phyloP scores from a whole-genome alignment of 2,113 vertebrate genomes.

The Poeciliopsis occidentalis region DNA sequence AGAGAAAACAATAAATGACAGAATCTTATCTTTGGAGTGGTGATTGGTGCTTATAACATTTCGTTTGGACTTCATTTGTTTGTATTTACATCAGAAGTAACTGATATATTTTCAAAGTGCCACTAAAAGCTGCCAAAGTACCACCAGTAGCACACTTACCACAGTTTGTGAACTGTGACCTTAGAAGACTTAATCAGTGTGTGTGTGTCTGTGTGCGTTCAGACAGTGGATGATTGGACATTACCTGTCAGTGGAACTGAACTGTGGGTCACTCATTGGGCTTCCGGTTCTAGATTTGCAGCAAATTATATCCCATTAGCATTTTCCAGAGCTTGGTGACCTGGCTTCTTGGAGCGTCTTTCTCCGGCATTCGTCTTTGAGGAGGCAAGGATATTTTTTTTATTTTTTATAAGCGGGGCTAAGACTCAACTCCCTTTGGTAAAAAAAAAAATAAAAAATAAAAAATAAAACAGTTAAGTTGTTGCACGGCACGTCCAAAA shows the following conservation, averaged over 20 bases:
- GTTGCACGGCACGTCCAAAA: constrained; percentile 38
- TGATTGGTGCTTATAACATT: no score
- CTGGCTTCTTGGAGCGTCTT: constrained; percentile 58
- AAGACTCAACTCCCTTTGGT: constrained; percentile 28
- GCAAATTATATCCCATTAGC: constrained; percentile 88
- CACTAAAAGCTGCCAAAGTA: neutral
- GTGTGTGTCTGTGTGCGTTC: neutral
- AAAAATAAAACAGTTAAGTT: neutral
- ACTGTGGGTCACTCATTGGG: constrained; percentile 99
- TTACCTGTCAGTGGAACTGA: constrained; percentile 94
- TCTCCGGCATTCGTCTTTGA: constrained; percentile 63
- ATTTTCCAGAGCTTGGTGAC: constrained; percentile 81
- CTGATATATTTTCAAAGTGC: neutral
- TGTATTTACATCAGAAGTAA: neutral
- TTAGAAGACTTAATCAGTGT: neutral
- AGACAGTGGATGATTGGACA: constrained; percentile 2
- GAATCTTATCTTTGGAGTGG: no score
- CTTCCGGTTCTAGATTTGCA: constrained; percentile 84
- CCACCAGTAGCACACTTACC: neutral
- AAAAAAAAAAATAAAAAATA: no score
- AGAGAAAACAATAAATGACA: neutral
- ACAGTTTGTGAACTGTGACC: neutral
- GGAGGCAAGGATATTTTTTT: constrained; percentile 29
- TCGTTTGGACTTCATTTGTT: neutral
- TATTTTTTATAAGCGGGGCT: constrained; percentile 21